These are phyloP conservation scores for Augochlorella aurata DNA, from an alignment of 2,888 invertebrate species.

Conservation along the genomic window DNA sequence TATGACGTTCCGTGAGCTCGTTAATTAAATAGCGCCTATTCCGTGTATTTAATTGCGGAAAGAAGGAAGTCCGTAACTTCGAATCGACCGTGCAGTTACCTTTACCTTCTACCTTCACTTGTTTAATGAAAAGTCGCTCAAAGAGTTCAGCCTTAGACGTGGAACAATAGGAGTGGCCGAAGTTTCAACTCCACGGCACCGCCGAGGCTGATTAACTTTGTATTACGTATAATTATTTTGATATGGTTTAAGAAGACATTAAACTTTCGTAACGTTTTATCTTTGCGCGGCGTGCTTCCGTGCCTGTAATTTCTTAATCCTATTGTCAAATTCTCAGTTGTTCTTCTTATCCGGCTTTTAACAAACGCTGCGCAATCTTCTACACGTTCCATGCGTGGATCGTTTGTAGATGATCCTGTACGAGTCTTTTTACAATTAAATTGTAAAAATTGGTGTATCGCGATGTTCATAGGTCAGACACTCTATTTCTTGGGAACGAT, in stretches of 20 bases:
- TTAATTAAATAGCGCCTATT: constrained; percentile 55
- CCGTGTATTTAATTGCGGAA: constrained; percentile 44
- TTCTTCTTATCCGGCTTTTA: no score
- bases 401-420: no score
- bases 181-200: not conserved
- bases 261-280: not conserved
- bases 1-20: constrained; percentile 35
- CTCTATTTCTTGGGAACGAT: no score
- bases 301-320: no score
- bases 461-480: no score
- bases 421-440: no score
- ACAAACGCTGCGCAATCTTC: no score
- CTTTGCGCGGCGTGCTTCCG: not conserved
- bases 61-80: constrained; percentile 42
- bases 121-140: constrained; percentile 44
- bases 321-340: no score
- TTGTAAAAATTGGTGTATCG: no score
- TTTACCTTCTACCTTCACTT: constrained; percentile 20
- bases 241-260: not conserved
- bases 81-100: constrained; percentile 42
- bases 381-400: no score
- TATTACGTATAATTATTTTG: constrained; percentile 18
- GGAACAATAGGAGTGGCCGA: constrained; percentile 13
- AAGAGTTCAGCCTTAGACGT: constrained; percentile 8
- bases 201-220: not conserved